A percentile compares a stretch with the other conserved stretches of the same genome.
phyloP scores from a whole-genome alignment of 2,113 vertebrate species.

The Festucalex cinctus region DNA sequence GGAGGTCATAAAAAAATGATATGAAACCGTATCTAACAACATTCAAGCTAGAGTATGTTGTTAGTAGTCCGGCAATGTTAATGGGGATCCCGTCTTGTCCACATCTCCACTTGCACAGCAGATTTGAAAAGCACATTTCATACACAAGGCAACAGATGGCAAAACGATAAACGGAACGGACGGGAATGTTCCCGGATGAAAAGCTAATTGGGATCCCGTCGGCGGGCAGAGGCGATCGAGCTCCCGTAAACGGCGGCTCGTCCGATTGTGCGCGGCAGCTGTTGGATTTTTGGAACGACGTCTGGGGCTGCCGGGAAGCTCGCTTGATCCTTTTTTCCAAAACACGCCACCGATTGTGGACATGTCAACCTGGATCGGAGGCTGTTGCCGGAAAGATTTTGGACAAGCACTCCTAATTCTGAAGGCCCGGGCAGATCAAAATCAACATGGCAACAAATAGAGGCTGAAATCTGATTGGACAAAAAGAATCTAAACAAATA shows the following conservation, averaged over 20 bases:
- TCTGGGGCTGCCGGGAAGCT: background rate
- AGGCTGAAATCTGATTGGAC: no score
- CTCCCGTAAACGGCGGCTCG: constrained; percentile 15
- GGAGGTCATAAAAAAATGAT: background rate
- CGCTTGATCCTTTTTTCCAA: background rate
- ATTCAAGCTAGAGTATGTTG: background rate
- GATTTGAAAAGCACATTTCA: no score
- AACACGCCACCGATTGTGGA: background rate
- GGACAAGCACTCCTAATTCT: no score
- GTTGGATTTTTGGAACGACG: background rate
- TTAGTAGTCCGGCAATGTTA: background rate
- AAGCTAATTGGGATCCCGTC: constrained; percentile 27
- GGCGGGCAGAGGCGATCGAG: background rate
- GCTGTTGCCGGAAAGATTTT: background rate
- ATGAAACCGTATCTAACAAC: background rate
- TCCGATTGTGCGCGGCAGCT: constrained; percentile 6
- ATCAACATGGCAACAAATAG: no score
- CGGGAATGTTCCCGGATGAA: constrained; percentile 16
- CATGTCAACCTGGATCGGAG: background rate
- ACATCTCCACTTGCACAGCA: background rate
- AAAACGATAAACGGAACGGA: constrained; percentile 7
- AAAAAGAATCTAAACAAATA: no score
- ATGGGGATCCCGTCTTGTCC: background rate
- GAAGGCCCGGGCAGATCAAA: no score
- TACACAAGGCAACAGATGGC: no score